Conservation (phyloP, 92 coral and sea anemone species). For the Siderastrea siderea region DNA sequence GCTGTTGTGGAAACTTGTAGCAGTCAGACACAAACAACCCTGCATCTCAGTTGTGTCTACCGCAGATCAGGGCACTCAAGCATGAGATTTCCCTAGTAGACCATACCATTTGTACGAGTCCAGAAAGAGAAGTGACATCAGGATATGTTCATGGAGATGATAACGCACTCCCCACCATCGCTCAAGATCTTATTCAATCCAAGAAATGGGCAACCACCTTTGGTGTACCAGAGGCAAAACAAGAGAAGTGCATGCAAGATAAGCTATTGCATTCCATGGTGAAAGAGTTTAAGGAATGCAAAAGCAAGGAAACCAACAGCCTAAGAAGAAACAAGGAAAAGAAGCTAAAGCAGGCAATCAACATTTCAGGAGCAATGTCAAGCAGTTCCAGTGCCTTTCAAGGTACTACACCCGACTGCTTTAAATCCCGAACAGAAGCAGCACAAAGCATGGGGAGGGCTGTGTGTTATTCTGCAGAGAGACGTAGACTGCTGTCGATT, state of each 20-base stretch:
- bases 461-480: not conserved
- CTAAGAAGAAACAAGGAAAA: slow-evolving; percentile 16
- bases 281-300: slow-evolving; percentile 32
- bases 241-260: not conserved
- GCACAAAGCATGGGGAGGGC: slow-evolving; percentile 46
- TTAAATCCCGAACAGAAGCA: slow-evolving; percentile 27
- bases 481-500: not conserved
- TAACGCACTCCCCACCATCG: not conserved
- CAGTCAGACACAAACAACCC: not conserved
- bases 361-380: slow-evolving; percentile 31
- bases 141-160: slow-evolving; percentile 51
- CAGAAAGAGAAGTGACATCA: slow-evolving; percentile 1
- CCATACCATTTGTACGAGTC: slow-evolving; percentile 36
- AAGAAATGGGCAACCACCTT: slow-evolving; percentile 31
- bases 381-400: slow-evolving; percentile 21
- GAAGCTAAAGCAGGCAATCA: slow-evolving; percentile 46
- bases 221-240: not conserved
- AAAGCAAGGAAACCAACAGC: slow-evolving; percentile 33
- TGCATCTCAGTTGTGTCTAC: not conserved
- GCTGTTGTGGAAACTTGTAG: not conserved
- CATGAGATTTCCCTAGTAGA: slow-evolving; percentile 4
- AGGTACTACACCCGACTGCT: slow-evolving; percentile 32
- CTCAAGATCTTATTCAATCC: slow-evolving; percentile 12
- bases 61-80: slow-evolving; percentile 7
- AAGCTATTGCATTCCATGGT: not conserved